Evolutionary conservation across 2,113 vertebrate species (phyloP).

Genomic region (Prionailurus viverrinus): DNA sequence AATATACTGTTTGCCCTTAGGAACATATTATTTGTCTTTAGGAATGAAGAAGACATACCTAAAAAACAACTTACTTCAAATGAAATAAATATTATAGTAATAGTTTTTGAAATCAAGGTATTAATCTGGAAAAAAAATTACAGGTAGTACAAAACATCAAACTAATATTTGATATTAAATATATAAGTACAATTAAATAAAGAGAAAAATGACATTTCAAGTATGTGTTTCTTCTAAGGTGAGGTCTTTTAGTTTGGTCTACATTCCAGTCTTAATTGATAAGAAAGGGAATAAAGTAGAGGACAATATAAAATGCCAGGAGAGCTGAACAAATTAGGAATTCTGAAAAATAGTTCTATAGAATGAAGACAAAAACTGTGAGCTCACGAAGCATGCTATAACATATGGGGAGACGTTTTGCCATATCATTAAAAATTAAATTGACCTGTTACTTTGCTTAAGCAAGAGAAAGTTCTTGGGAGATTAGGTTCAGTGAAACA

Average conservation of each 20-base stretch:
- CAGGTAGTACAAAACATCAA: not conserved
- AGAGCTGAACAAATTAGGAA: not conserved
- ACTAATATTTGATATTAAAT: not conserved
- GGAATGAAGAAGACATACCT: not conserved
- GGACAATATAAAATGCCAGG: not conserved
- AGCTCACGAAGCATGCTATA: not conserved
- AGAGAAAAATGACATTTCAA: not conserved
- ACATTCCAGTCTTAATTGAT: not conserved
- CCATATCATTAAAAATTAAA: not conserved
- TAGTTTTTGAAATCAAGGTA: slow-evolving; percentile 19
- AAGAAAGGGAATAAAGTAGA: not conserved
- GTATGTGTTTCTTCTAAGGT: not conserved
- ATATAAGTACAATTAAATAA: not conserved
- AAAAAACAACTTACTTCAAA: not conserved
- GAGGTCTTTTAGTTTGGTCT: not conserved
- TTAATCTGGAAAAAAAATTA: not conserved
- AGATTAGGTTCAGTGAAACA: not conserved
- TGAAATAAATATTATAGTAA: not conserved
- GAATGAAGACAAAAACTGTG: not conserved
- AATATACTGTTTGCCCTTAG: not conserved
- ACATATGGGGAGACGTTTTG: not conserved
- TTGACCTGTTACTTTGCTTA: slow-evolving; percentile 21
- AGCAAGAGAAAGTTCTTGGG: not conserved
- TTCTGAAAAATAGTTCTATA: not conserved
- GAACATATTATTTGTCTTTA: not conserved